A percentile compares a stretch with the other conserved stretches of the same genome.
Conservation (phyloP, 2,797 vertebrate genomes). For the Orestias chungarensis region DNA sequence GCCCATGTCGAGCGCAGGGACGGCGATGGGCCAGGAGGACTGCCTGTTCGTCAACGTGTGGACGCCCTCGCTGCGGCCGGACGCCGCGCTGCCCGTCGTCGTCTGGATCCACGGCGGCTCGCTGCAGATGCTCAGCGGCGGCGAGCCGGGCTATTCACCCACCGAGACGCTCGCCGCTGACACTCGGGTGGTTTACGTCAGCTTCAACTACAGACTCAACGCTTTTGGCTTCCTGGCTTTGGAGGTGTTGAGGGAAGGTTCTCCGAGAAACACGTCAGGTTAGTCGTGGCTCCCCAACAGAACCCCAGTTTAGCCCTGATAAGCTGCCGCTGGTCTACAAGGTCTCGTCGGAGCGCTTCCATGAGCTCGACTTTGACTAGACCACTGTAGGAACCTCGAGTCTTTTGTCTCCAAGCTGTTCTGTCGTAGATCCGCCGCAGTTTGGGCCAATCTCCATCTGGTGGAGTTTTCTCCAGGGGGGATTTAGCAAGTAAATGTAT, state of each 20-base stretch:
- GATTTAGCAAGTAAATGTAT: too few species aligned
- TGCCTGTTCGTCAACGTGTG: slow-evolving; percentile 83
- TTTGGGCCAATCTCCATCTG: not conserved
- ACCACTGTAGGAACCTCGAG: not conserved
- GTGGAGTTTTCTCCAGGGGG: too few species aligned
- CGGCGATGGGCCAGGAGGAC: slow-evolving; percentile 77
- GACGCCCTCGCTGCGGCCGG: slow-evolving; percentile 72
- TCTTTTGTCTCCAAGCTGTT: not conserved
- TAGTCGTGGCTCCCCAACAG: slow-evolving; percentile 14
- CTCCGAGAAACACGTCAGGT: slow-evolving; percentile 81
- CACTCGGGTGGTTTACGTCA: slow-evolving; percentile 76
- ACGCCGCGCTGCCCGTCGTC: slow-evolving; percentile 77
- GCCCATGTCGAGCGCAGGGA: slow-evolving; percentile 48
- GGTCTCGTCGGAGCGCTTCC: not conserved
- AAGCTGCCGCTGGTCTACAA: too few species aligned
- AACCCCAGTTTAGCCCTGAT: too few species aligned
- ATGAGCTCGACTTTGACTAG: not conserved
- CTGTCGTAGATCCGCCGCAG: not conserved
- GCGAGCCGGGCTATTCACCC: slow-evolving; percentile 76
- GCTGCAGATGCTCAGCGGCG: slow-evolving; percentile 78
- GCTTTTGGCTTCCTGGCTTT: slow-evolving; percentile 84
- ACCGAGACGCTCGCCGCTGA: slow-evolving; percentile 69
- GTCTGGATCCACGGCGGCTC: slow-evolving; percentile 84
- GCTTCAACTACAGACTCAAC: slow-evolving; percentile 85
- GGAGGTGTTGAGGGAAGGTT: slow-evolving; percentile 77